A percentile compares a stretch with the other conserved stretches of the same genome.
These are phyloP conservation scores for Trochalopteron elliotii DNA, from an alignment of 2,113 vertebrate genomes.

Conservation along the genomic window DNA sequence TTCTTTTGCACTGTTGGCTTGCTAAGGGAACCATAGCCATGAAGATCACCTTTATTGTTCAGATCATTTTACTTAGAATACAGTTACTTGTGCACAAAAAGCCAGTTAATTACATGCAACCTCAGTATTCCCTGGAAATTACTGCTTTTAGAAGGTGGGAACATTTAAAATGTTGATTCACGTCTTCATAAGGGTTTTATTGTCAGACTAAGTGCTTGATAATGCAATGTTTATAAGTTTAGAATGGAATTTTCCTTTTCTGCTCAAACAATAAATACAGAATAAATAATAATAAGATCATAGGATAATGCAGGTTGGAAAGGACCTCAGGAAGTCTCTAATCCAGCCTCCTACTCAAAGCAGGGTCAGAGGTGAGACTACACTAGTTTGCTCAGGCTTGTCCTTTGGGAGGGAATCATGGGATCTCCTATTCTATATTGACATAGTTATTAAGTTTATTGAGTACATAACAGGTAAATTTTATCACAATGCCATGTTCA, in stretches of 20 bases:
- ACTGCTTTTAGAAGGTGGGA: not conserved
- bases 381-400: not conserved
- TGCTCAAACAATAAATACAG: not conserved
- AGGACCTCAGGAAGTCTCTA: not conserved
- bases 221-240: not conserved
- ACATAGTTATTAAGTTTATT: not conserved
- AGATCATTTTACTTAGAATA: not conserved
- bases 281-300: constrained; percentile 7
- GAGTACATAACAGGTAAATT: not conserved
- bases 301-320: not conserved
- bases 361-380: not conserved
- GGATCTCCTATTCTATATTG: not conserved
- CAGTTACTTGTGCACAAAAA: not conserved
- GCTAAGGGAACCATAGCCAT: not conserved
- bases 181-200: constrained; percentile 3
- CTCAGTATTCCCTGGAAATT: not conserved
- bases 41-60: not conserved
- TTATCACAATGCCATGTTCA: not conserved
- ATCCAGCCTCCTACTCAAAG: not conserved
- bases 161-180: not conserved
- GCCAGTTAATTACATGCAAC: not conserved
- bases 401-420: not conserved
- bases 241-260: constrained; percentile 6
- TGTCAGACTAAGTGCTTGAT: not conserved
- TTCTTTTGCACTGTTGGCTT: not conserved